Base-by-base conservation (phyloP, 2,888 invertebrate species). In the Sarcophaga subvicina region DNA sequence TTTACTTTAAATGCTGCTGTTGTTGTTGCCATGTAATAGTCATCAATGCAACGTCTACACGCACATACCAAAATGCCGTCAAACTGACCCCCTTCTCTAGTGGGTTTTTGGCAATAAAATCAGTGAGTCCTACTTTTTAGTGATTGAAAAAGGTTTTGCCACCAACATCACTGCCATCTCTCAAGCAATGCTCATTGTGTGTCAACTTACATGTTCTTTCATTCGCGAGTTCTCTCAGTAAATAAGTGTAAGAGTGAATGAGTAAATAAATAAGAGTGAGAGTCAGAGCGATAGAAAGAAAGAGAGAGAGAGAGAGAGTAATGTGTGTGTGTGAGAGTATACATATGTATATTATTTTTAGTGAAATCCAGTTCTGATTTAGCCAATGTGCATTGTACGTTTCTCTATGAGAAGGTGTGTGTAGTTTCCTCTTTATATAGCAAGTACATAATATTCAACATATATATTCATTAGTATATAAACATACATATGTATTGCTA, bases 361-460 rank as follows among this genome's bases (percentile, higher is more conserved):
- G 75, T 71, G 70, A 80, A 80, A 80, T 71, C 66, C 14, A 76
- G 4, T 2, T 20, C 11, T 66, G 25, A 72, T 60, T 83, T 76
- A 77, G 17, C 83, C 80, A 80, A 80, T 80, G 77, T 73, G 22
- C 12, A 54, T 54, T 76, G 22, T 73, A 69, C 64, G 69, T 60
- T 77, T 86, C 73, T 12, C 76, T 80, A 72, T 83, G 49, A 76
- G 37, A 77, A 63, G 45, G 54, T 86, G 64, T 80, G n/a, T 80
- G 73, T 86, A 59, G 80, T 72, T 70, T 80, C 80, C 73, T 86
- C 69, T 73, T 72, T 63, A 45, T 5, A 37, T 27, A 17, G 37
- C 37, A 10, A 37, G 37, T 37, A 37, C 10, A 37, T 37, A 37
- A 37, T 10, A 37, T 37, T 37, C 37, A 37, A 10, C 8, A 37